Evolutionary conservation across 2,888 invertebrate species (phyloP), one percentile per base, ranked within the genome.

Genomic region (Chromoteleia sp.): DNA sequence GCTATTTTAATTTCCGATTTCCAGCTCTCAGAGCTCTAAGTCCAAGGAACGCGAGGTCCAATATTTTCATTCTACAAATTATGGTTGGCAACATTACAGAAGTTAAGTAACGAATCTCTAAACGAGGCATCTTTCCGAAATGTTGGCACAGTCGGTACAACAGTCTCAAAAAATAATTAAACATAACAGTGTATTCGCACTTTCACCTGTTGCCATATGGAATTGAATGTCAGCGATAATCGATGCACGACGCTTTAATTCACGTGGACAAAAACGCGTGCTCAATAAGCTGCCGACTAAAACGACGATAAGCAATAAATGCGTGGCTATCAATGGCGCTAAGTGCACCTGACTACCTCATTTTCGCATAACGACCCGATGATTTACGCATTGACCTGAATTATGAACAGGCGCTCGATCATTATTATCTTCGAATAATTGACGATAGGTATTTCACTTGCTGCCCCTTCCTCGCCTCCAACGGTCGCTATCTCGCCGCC

Each of bases 321-420:
- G 78, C 41, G 25, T 30, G 58, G 59, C 65, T 52, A 58, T 73
- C 67, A 79, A 67, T 67, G 70, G 63, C 75, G 54, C 80, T 71
- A 71, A 61, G 52, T 70, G 82, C 78, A 75, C 79, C 63, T 73
- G 82, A 82, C 75, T 76, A 67, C 50, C 75, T 80, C 79, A 82
- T 82, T 83, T 83, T 77, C 63, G 48, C 70, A 73, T 65, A 74
- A 71, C 76, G 50, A 75, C 17, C 65, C 76, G 70, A 59, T 85
- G 84, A 85, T 84, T 84, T 83, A 84, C 83, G 78, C 83, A 77
- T 74, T 81, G 78, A 76, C 77, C 79, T 71, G 75, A 83, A 85
- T 85, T 84, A 81, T 79, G 68, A 80, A 79, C 80, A 67, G 63
- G 39, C 70, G 68, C 50, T 80, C 63, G 59, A 76, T 81, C 82